Percentiles rank a stretch among this genome's conserved stretches.
These are phyloP conservation scores for Columba guinea DNA, from an alignment of 2,797 vertebrate species.

Conservation along the genomic window DNA sequence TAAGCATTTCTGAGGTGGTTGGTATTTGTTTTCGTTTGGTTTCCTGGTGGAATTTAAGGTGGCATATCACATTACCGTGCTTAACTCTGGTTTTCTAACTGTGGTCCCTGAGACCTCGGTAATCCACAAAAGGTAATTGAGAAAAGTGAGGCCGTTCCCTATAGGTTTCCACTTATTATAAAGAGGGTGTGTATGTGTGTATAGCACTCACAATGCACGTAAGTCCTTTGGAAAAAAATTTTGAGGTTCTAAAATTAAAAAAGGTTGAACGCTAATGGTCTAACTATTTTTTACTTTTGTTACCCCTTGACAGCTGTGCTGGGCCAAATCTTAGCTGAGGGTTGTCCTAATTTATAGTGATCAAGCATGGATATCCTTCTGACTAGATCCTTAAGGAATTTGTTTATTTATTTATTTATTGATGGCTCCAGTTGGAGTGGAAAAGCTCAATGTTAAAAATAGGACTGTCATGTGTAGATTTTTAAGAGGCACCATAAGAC, in stretches of 20 bases:
- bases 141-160: not conserved
- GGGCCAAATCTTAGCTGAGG: not conserved
- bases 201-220: fast-evolving
- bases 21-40: not conserved
- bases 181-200: not conserved
- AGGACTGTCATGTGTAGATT: not conserved
- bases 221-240: not conserved
- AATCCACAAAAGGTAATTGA: not conserved
- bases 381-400: not conserved
- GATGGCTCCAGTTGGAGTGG: not conserved
- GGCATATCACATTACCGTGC: not conserved
- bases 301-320: not conserved
- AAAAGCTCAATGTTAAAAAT: not conserved
- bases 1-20: not conserved
- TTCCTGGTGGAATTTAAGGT: not conserved
- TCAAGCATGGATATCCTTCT: not conserved
- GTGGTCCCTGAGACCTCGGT: not conserved
- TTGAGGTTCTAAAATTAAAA: not conserved
- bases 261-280: not conserved
- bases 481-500: fast-evolving
- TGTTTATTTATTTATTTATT: not conserved
- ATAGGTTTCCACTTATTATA: not conserved
- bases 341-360: not conserved
- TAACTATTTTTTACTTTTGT: not conserved
- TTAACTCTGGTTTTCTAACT: not conserved